phyloP scores from a whole-genome alignment of 2,797 vertebrate species.

The Urocyon cinereoargenteus region DNA sequence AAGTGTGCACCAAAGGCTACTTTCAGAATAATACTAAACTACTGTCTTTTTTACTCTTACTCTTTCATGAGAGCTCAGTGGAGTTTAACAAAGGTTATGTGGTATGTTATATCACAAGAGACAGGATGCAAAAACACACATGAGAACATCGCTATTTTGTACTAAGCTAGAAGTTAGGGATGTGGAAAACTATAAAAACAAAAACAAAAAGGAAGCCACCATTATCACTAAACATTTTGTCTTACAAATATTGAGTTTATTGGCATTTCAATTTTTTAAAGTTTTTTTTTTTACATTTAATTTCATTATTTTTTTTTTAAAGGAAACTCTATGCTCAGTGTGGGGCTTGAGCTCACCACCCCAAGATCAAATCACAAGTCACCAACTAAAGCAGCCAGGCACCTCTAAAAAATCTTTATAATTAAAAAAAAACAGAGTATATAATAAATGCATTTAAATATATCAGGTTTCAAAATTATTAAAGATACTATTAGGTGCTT shows the following conservation, averaged over 20 bases:
- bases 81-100: slow-evolving; percentile 9
- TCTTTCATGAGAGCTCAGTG: not conserved
- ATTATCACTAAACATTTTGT: not conserved
- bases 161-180: not conserved
- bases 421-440: not conserved
- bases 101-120: not conserved
- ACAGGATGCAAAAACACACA: not conserved
- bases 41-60: not conserved
- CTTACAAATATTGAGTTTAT: not conserved
- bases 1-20: not conserved
- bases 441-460: slow-evolving; percentile 32
- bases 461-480: slow-evolving; percentile 35
- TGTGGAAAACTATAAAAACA: not conserved
- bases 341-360: not conserved
- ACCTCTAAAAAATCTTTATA: not conserved
- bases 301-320: not conserved
- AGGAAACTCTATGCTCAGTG: not conserved
- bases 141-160: not conserved
- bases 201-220: slow-evolving; percentile 7
- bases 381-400: not conserved
- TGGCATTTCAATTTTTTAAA: not conserved
- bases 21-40: not conserved
- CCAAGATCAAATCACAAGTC: not conserved
- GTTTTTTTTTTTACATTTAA: not conserved
- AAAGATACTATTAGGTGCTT: not conserved